Evolutionary conservation across 1,140 invertebrate species (phyloP), one percentile per base, ranked within the genome.

Genomic region (Aphelenchoides avenae): DNA sequence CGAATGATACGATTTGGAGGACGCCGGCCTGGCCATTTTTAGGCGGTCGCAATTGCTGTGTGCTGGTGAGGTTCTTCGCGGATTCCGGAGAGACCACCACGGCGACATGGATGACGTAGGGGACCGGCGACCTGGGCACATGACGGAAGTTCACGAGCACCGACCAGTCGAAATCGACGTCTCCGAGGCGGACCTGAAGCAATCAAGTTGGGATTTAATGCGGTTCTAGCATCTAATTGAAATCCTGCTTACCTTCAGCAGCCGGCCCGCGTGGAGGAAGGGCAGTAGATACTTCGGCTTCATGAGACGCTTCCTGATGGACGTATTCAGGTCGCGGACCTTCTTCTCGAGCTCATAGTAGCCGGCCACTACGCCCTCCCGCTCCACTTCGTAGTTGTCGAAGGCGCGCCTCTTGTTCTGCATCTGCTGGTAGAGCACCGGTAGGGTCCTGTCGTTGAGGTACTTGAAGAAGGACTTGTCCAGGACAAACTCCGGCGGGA

Each of bases 401-500:
- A 66, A 85, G 75, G 37, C 83, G 79, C 71, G 87, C 84, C 64
- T 87, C 84, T 49, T 84, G 80, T n/a, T n/a, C n/a, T n/a, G n/a
- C 84, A 83, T 81, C 89, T 87, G 86, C 52, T 91, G 85, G 71
- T 87, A 85, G 4, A 97, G 81, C 42, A 85, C 84, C 3, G 95
- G 95, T 70, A 99, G 91, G 20, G 85, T 82, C 0, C 91, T 85
- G 80, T 96, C 93, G 81, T 97, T 98, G 81, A 99, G 95, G 76
- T 98, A 99, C 78, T 99, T 94, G 79, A 87, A 94, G 78, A 99
- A 99, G 70, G 90, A 94, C 60, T 91, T 84, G 77, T 98, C 91
- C 68, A 99, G 81, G 90, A 99, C 97, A 68, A 94, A 98, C 78
- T 99, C 92, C 0, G 95, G 94, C n/a, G n/a, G n/a, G n/a, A n/a